These are phyloP conservation scores for Hetaerina titia DNA, from an alignment of 2,888 invertebrate species.

Conservation along the genomic window DNA sequence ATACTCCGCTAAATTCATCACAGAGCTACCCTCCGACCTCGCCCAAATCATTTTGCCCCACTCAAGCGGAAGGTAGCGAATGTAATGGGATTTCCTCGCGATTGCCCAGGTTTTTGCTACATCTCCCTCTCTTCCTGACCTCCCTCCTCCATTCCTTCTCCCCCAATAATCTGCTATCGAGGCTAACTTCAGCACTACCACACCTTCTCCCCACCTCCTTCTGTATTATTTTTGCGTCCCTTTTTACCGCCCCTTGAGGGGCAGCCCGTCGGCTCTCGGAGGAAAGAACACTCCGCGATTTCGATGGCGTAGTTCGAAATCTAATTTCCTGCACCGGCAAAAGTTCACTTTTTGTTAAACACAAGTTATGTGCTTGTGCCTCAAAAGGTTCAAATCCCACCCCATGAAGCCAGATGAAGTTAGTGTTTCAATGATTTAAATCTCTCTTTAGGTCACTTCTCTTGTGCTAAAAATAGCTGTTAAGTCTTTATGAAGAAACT, in stretches of 20 bases:
- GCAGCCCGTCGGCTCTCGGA: neutral
- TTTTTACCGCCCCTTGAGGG: neutral
- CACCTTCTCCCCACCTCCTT: neutral
- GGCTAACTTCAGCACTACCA: neutral
- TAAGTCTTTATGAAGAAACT: neutral
- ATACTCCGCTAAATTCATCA: constrained; percentile 27
- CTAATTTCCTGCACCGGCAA: neutral
- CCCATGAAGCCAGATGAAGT: neutral
- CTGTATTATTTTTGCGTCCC: neutral
- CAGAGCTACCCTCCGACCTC: neutral
- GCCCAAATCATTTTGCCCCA: constrained; percentile 9
- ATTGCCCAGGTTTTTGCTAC: neutral
- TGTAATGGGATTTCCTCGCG: constrained; percentile 1
- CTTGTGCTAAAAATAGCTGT: neutral
- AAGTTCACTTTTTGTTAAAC: neutral
- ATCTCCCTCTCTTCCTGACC: neutral
- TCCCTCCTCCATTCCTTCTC: neutral
- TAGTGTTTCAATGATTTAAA: neutral
- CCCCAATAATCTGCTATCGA: neutral
- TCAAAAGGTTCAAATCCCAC: neutral
- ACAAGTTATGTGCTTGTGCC: neutral
- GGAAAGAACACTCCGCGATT: neutral
- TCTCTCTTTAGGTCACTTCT: neutral
- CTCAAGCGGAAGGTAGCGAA: neutral
- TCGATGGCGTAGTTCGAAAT: neutral